These are phyloP conservation scores for Donacobius atricapilla DNA, from an alignment of 2,113 vertebrate genomes.

Conservation along the genomic window DNA sequence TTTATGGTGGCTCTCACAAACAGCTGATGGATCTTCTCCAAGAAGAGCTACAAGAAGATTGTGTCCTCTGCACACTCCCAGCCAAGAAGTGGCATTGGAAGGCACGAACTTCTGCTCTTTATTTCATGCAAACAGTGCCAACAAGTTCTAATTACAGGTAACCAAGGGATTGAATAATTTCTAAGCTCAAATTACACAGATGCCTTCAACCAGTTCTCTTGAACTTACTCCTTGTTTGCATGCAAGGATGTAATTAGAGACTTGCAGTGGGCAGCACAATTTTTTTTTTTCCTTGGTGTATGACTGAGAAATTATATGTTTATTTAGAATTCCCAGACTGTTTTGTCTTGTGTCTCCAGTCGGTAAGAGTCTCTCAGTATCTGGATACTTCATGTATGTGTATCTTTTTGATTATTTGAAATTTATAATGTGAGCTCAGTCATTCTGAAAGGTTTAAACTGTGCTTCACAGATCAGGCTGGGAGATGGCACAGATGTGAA, in stretches of 20 bases:
- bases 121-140: conserved; percentile 88
- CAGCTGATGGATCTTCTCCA: conserved; percentile 88
- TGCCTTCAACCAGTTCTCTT: neutral
- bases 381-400: neutral
- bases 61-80: conserved; percentile 80
- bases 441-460: neutral
- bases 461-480: neutral
- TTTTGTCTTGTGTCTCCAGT: neutral
- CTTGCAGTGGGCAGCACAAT: neutral
- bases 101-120: conserved; percentile 85
- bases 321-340: neutral
- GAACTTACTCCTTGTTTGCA: neutral
- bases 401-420: neutral
- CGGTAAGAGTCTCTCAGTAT: neutral
- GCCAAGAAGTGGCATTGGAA: conserved; percentile 98
- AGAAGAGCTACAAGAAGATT: conserved; percentile 73
- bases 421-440: neutral
- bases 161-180: neutral
- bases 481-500: neutral
- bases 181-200: neutral
- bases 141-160: conserved; percentile 82
- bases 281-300: neutral
- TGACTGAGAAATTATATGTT: neutral
- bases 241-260: neutral
- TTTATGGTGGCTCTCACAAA: conserved; percentile 95